Conservation (phyloP, 2,113 vertebrate species). For the Notarius lentiginosus region DNA sequence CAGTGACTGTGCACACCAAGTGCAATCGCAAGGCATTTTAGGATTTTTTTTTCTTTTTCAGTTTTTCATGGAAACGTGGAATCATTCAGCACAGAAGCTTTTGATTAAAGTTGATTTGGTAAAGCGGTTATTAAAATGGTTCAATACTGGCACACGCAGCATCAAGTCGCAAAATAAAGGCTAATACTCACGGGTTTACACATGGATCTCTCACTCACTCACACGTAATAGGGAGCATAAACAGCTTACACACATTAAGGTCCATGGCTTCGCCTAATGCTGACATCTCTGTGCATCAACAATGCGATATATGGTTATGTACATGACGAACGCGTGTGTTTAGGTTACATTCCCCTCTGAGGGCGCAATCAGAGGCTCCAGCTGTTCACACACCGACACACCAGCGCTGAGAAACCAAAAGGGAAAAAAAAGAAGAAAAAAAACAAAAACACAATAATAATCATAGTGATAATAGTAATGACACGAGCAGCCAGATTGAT, state of each 20-base stretch:
- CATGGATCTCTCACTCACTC: conserved; percentile 56
- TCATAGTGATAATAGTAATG: conserved; percentile 62
- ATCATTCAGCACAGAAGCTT: conserved; percentile 72
- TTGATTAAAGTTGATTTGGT: conserved; percentile 76
- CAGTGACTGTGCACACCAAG: conserved; percentile 62
- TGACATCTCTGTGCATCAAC: conserved; percentile 69
- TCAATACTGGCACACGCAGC: conserved; percentile 76
- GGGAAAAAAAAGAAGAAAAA: background rate
- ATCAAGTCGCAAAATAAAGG: conserved; percentile 61
- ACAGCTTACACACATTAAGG: conserved; percentile 68
- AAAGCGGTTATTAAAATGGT: conserved; percentile 67
- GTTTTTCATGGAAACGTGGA: conserved; percentile 68
- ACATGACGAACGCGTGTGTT: conserved; percentile 57
- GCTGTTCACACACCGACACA: conserved; percentile 50
- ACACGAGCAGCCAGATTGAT: conserved; percentile 86
- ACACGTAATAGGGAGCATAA: conserved; percentile 18
- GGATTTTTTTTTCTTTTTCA: conserved; percentile 56
- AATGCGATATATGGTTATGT: conserved; percentile 60
- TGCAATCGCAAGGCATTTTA: conserved; percentile 74
- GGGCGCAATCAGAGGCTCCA: conserved; percentile 49
- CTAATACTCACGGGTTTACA: conserved; percentile 76
- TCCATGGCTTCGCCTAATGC: conserved; percentile 78
- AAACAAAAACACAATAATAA: conserved; percentile 23
- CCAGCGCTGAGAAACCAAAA: conserved; percentile 46
- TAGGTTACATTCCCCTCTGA: conserved; percentile 71